Conservation (phyloP, 2,797 vertebrate species). For the Dendrocincla fuliginosa region DNA sequence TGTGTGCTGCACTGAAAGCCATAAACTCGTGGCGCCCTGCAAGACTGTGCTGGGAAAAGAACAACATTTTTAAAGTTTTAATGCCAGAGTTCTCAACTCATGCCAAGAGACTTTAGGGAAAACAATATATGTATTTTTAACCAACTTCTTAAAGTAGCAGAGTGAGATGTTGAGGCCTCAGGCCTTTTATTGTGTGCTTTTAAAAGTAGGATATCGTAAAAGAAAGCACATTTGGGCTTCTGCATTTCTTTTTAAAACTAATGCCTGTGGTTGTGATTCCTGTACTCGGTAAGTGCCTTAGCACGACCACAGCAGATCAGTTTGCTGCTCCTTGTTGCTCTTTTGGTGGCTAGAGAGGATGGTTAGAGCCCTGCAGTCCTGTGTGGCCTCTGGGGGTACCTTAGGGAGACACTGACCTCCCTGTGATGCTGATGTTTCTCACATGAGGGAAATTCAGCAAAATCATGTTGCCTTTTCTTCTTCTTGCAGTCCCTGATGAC, state of each 20-base stretch:
- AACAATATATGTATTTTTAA: slow-evolving; percentile 22
- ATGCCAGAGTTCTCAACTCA: neutral
- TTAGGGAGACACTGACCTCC: neutral
- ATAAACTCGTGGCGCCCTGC: neutral
- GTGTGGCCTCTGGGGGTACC: neutral
- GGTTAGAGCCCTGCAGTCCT: neutral
- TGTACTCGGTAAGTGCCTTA: neutral
- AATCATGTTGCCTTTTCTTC: neutral
- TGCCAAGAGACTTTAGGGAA: slow-evolving; percentile 31
- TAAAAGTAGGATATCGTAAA: neutral
- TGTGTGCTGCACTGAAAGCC: neutral
- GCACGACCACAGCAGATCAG: neutral
- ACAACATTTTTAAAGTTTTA: neutral
- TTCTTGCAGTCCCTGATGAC: slow-evolving; percentile 89
- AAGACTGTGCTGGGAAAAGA: slow-evolving; percentile 27
- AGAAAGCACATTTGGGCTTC: neutral
- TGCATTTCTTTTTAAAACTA: neutral
- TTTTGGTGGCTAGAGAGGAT: neutral
- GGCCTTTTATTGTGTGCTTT: neutral
- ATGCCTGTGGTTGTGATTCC: neutral
- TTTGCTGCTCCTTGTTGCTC: neutral
- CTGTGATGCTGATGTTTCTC: neutral
- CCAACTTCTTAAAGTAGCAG: slow-evolving; percentile 15
- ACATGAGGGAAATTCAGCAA: neutral
- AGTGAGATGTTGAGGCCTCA: neutral